A percentile compares a stretch with the other conserved stretches of the same genome.
These are phyloP conservation scores for Carettochelys insculpta DNA, from an alignment of 2,113 vertebrate species.

Conservation along the genomic window DNA sequence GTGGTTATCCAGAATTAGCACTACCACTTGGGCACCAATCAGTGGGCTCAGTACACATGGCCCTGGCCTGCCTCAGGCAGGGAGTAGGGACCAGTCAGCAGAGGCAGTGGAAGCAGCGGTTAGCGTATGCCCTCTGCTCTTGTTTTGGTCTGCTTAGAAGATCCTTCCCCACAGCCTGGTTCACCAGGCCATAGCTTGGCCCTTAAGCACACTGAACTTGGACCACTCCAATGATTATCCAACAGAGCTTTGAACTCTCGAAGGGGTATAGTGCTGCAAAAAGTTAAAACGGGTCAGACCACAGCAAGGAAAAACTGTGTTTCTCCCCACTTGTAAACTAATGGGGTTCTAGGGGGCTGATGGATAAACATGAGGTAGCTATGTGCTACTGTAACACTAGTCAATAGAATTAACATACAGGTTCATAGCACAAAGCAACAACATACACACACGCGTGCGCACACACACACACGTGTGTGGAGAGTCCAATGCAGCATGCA, in stretches of 20 bases:
- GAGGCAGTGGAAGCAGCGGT: not conserved
- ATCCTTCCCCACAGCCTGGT: not conserved
- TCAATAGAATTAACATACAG: not conserved
- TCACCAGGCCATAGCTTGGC: not conserved
- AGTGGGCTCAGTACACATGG: not conserved
- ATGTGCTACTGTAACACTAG: not conserved
- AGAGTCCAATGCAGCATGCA: not conserved
- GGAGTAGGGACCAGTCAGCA: not conserved
- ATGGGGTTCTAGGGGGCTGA: not conserved
- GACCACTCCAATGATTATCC: not conserved
- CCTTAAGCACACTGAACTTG: not conserved
- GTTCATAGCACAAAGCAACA: not conserved
- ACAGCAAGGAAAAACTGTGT: not conserved
- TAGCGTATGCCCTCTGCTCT: fast-evolving
- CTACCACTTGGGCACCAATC: not conserved
- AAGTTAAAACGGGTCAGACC: not conserved
- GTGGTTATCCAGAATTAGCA: not conserved
- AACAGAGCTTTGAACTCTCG: no score
- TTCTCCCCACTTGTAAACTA: not conserved
- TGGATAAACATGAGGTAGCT: not conserved
- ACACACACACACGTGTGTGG: not conserved
- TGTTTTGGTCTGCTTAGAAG: not conserved
- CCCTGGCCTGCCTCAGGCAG: not conserved
- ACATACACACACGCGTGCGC: not conserved
- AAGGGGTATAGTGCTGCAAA: not conserved